Percentiles rank a stretch among this genome's conserved stretches.
phyloP scores from a whole-genome alignment of 1,140 invertebrate species.

The Heliconius hewitsoni region DNA sequence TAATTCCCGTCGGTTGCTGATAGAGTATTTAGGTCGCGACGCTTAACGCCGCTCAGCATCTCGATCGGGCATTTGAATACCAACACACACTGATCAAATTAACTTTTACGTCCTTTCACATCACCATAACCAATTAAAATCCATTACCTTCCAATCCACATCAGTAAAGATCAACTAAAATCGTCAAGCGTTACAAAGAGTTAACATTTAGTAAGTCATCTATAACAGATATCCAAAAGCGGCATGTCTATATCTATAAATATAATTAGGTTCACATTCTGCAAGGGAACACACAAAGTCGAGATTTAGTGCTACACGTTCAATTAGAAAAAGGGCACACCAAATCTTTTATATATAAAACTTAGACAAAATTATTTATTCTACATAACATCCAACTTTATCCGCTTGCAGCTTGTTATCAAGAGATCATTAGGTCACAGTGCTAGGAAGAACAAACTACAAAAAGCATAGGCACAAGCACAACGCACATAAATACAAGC shows the following conservation, averaged over 20 bases:
- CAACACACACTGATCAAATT: slow-evolving; percentile 75
- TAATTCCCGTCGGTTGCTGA: slow-evolving; percentile 73
- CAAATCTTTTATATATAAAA: slow-evolving; percentile 51
- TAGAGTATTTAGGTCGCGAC: slow-evolving; percentile 75
- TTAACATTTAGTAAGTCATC: slow-evolving; percentile 74
- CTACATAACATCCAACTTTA: slow-evolving; percentile 33
- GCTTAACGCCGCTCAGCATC: slow-evolving; percentile 72
- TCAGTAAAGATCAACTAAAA: slow-evolving; percentile 75
- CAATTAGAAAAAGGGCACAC: slow-evolving; percentile 45
- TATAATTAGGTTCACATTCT: slow-evolving; percentile 62
- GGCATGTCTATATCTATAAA: slow-evolving; percentile 62
- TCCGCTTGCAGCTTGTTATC: slow-evolving; percentile 76
- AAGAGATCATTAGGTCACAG: slow-evolving; percentile 55
- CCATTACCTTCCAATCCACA: slow-evolving; percentile 80
- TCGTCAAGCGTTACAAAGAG: slow-evolving; percentile 76
- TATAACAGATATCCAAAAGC: slow-evolving; percentile 67
- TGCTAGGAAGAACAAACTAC: slow-evolving; percentile 73
- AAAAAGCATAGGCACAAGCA: slow-evolving; percentile 79
- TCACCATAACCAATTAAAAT: slow-evolving; percentile 77
- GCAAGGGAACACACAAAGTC: slow-evolving; percentile 70
- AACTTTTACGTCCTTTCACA: slow-evolving; percentile 72
- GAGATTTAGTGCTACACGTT: slow-evolving; percentile 49
- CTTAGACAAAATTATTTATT: slow-evolving; percentile 60
- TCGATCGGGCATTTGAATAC: slow-evolving; percentile 81
- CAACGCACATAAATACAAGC: slow-evolving; percentile 78